Conservation (phyloP, 1,140 invertebrate species). For the Sitodiplosis mosellana region DNA sequence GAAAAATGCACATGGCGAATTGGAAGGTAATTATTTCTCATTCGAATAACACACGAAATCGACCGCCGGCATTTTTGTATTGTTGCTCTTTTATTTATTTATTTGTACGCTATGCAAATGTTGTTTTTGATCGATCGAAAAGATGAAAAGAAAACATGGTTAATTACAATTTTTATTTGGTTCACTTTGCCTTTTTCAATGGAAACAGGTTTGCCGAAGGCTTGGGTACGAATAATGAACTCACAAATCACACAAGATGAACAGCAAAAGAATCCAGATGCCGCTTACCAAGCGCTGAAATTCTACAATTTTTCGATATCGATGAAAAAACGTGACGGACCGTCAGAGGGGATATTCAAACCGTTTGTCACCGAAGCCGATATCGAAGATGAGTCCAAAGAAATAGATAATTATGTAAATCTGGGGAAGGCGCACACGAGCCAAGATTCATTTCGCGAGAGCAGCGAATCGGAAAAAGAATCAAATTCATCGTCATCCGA, state of each 20-base stretch:
- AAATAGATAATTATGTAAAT: conserved; percentile 53
- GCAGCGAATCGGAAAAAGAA: conserved; percentile 19
- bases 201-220: conserved; percentile 34
- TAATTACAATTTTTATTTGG: too few species aligned
- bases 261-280: conserved; percentile 79
- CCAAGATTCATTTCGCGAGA: conserved; percentile 32
- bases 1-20: conserved; percentile 50
- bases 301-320: conserved; percentile 78
- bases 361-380: conserved; percentile 56
- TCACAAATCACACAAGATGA: conserved; percentile 75
- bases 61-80: too few species aligned
- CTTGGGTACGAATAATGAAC: conserved; percentile 63
- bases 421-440: conserved; percentile 45
- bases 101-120: too few species aligned
- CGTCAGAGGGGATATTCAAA: conserved; percentile 41
- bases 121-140: too few species aligned
- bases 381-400: conserved; percentile 56
- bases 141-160: too few species aligned
- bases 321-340: conserved; percentile 42
- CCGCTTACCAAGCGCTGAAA: conserved; percentile 68
- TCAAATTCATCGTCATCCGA: conserved; percentile 15
- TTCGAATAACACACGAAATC: conserved; percentile 18
- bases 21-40: conserved; percentile 32
- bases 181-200: too few species aligned
- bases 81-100: too few species aligned